phyloP scores from a whole-genome alignment of 2,888 invertebrate genomes.

The Trichogramma dendrolimi region DNA sequence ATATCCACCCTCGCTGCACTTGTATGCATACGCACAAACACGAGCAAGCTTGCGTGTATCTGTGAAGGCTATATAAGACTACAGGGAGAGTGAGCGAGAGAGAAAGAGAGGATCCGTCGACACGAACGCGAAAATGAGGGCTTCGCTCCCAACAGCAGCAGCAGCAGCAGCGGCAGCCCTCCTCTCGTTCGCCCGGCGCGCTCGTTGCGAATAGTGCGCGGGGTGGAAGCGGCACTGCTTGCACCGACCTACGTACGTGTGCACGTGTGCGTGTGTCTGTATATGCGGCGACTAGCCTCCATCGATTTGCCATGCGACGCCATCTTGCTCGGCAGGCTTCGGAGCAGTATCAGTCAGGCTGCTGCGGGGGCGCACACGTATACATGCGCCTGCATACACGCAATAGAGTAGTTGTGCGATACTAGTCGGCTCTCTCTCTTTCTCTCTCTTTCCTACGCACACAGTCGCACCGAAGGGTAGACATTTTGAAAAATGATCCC shows the following conservation, averaged over 20 bases:
- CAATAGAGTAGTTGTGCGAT: neutral
- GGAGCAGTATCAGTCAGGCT: conserved; percentile 48
- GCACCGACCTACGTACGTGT: neutral
- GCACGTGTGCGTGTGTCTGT: conserved; percentile 28
- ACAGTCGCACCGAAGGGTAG: conserved; percentile 41
- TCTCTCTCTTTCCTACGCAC: conserved; percentile 22
- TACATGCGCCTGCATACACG: conserved; percentile 24
- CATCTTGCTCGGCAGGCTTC: conserved; percentile 48
- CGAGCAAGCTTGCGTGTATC: neutral
- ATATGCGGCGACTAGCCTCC: conserved; percentile 49
- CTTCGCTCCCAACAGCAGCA: neutral
- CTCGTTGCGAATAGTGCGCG: neutral
- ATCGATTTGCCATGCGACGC: conserved; percentile 53
- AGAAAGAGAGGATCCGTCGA: neutral
- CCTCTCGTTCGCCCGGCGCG: too few relatives aligned
- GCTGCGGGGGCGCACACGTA: conserved; percentile 30
- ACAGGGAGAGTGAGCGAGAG: neutral
- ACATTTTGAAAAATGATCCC: conserved; percentile 53
- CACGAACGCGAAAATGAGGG: neutral
- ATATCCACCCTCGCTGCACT: too few relatives aligned
- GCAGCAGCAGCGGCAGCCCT: too few relatives aligned
- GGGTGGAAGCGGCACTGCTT: too few relatives aligned
- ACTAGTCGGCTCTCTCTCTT: conserved; percentile 27
- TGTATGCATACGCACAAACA: neutral
- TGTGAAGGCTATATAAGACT: neutral